These are phyloP conservation scores for Danio aesculapii DNA, from an alignment of 2,797 vertebrate species.

Conservation along the genomic window DNA sequence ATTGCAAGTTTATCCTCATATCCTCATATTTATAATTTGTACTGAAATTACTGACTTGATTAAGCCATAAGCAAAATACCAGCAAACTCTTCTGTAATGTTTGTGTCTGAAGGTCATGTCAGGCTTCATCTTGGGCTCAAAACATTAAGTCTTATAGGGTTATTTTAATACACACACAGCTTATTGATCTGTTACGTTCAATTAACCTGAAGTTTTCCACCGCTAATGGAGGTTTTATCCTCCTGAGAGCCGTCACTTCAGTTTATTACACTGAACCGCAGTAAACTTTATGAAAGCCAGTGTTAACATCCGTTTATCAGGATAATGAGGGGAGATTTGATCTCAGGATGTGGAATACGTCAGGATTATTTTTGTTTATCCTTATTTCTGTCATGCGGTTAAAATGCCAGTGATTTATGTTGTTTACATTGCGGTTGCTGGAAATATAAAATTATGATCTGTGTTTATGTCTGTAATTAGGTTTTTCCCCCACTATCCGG, in stretches of 20 bases:
- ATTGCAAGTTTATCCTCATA: neutral
- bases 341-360: neutral
- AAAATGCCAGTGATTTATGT: constrained; percentile 2
- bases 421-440: neutral
- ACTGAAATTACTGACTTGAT: neutral
- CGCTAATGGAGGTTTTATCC: constrained; percentile 13
- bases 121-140: constrained; percentile 9
- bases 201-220: neutral
- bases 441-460: neutral
- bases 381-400: neutral
- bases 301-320: constrained; percentile 1
- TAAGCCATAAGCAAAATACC: neutral
- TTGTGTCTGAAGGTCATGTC: constrained; percentile 5
- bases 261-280: neutral
- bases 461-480: neutral
- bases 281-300: constrained; percentile 3
- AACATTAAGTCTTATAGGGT: constrained; percentile 18
- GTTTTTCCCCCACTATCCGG: neutral
- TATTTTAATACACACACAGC: neutral
- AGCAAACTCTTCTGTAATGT: neutral
- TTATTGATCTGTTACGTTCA: constrained; percentile 35
- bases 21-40: no score
- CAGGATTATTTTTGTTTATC: neutral
- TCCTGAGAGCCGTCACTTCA: neutral
- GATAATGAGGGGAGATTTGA: constrained; percentile 11